Conservation (phyloP, 1,140 invertebrate species). For the Hycleus phaleratus region DNA sequence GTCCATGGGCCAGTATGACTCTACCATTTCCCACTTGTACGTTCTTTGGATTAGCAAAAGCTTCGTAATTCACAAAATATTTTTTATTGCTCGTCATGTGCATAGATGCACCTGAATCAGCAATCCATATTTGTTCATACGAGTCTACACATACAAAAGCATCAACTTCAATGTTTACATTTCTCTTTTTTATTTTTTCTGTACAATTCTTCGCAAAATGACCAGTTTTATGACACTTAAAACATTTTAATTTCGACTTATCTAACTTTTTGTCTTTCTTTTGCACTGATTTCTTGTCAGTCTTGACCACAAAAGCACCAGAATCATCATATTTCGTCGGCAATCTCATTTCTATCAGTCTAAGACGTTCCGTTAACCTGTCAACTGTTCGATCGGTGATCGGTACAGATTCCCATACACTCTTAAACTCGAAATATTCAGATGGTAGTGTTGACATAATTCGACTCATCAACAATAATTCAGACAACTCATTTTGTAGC, state of each 20-base stretch:
- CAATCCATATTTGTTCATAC: slow-evolving; percentile 14
- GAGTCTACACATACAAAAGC: neutral
- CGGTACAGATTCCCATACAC: slow-evolving; percentile 18
- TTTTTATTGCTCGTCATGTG: slow-evolving; percentile 22
- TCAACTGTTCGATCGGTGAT: neutral
- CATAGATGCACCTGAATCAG: slow-evolving; percentile 27
- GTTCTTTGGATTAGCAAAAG: slow-evolving; percentile 9
- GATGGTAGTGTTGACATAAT: slow-evolving; percentile 16
- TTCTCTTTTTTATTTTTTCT: neutral
- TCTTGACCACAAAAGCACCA: neutral
- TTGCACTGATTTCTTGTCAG: neutral
- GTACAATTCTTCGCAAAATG: neutral
- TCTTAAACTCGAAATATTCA: slow-evolving; percentile 21
- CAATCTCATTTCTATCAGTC: slow-evolving; percentile 11
- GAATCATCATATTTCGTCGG: neutral
- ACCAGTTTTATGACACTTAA: neutral
- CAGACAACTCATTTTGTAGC: slow-evolving; percentile 21
- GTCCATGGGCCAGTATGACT: slow-evolving; percentile 19
- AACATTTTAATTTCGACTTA: too few species aligned
- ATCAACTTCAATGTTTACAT: neutral
- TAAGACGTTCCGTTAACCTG: neutral
- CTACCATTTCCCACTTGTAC: slow-evolving; percentile 24
- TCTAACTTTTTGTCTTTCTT: too few species aligned
- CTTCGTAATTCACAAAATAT: slow-evolving; percentile 19
- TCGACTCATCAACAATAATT: slow-evolving; percentile 24